Evolutionary conservation across 2,113 vertebrate genomes (phyloP).

Genomic region (Capreolus pygargus): DNA sequence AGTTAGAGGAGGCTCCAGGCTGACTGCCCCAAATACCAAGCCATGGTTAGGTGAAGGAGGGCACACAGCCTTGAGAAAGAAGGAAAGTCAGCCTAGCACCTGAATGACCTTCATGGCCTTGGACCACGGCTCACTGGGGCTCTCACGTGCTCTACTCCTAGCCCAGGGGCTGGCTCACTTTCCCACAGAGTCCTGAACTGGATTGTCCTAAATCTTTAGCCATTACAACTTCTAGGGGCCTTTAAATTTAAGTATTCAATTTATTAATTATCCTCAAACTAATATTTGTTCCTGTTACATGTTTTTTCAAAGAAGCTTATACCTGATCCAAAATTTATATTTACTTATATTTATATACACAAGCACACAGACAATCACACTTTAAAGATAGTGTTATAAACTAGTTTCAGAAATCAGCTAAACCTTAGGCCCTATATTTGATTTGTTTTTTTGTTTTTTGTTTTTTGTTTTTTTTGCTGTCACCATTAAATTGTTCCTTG

Average conservation of each 20-base stretch:
- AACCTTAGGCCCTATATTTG: constrained; percentile 22
- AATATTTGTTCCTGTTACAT: not conserved
- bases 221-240: not conserved
- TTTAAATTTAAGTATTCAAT: constrained; percentile 6
- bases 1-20: not conserved
- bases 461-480: not conserved
- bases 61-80: not conserved
- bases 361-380: not conserved
- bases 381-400: constrained; percentile 31
- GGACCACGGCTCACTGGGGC: too few species aligned
- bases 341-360: not conserved
- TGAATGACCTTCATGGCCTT: not conserved
- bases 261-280: not conserved
- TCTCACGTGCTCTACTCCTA: not conserved
- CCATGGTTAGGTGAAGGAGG: not conserved
- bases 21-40: not conserved
- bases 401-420: constrained; percentile 50
- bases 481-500: constrained; percentile 26
- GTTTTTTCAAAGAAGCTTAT: not conserved
- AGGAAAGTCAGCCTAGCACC: not conserved
- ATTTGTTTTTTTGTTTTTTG: not conserved
- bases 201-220: not conserved
- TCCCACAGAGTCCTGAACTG: not conserved
- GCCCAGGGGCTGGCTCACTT: not conserved
- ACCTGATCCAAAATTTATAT: not conserved